phyloP scores from a whole-genome alignment of 2,113 vertebrate species.

The Serinus canaria region DNA sequence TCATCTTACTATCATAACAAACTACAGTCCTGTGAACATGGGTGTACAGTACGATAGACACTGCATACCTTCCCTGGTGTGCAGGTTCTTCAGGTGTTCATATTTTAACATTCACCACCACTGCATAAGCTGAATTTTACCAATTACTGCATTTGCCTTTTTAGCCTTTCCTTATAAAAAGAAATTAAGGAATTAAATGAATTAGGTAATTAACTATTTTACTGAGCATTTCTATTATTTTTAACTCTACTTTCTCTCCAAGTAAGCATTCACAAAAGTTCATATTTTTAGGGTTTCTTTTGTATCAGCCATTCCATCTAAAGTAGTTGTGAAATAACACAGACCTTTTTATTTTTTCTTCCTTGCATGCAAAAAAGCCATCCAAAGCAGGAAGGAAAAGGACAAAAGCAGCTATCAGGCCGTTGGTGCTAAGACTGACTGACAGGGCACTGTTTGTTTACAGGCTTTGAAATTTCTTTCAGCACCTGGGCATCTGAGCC shows the following conservation, averaged over 20 bases:
- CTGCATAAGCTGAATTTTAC: background rate
- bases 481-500: background rate
- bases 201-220: background rate
- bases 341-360: background rate
- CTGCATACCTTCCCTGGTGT: background rate
- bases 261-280: background rate
- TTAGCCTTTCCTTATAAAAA: background rate
- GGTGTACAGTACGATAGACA: background rate
- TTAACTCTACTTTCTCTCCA: background rate
- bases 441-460: background rate
- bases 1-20: background rate
- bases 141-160: background rate
- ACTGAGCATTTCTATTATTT: background rate
- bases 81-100: background rate
- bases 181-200: no score
- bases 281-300: fast-evolving
- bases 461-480: background rate
- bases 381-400: background rate
- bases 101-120: background rate
- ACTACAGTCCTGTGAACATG: background rate
- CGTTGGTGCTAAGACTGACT: background rate
- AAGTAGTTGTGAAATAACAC: background rate
- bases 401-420: background rate
- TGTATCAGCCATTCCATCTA: background rate
- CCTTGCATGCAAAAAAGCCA: background rate